Base-by-base conservation (phyloP, 2,113 vertebrate genomes). In the Pipra filicauda region DNA sequence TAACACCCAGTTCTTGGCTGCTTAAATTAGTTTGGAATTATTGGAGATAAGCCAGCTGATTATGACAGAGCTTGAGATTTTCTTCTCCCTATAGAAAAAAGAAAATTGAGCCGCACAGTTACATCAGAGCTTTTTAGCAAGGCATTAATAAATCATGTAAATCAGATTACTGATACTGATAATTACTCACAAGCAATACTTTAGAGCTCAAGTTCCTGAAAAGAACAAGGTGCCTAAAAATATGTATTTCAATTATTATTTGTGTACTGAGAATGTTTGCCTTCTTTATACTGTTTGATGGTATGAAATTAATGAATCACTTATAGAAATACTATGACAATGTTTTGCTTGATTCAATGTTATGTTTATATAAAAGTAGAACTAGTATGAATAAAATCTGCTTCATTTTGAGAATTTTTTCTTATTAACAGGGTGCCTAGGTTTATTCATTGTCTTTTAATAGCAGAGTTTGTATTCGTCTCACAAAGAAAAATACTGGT, bases 121-220 rank as follows among this genome's bases (percentile, higher is more conserved):
- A 75, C 61, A 78, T 90, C 69, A 94, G 85, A 1, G 69, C 79
- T 75, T 91, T 94, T 95, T 88, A 96, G 75, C 65, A 86, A 64
- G 33, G 30, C 89, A 97, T 95, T 94, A 96, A 96, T 96, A 95
- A 97, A 75, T 91, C 79, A 81, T 77, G 67, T 54, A 52, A 69
- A 76, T 51, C 49, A 51, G 37, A 84, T 88, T 77, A 88, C 44
- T 54, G 72, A 91, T 69, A 81, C 10, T 81, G 71, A 28, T 59
- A 33, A 64, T 69, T 85, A 72, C 39, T 91, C 75, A 81, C 41
- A 88, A 85, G 26, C 58, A 73, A 44, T 67, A 75, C 37, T 85
- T 70, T 20, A 90, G 57, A 59, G 13, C 22, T 91, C 43, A 61
- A 21, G 43, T 84, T 88, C 78, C 87, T 94, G 31, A 82, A 95